Evolutionary conservation across 1,140 invertebrate species (phyloP).

Genomic region (Ostrea edulis): DNA sequence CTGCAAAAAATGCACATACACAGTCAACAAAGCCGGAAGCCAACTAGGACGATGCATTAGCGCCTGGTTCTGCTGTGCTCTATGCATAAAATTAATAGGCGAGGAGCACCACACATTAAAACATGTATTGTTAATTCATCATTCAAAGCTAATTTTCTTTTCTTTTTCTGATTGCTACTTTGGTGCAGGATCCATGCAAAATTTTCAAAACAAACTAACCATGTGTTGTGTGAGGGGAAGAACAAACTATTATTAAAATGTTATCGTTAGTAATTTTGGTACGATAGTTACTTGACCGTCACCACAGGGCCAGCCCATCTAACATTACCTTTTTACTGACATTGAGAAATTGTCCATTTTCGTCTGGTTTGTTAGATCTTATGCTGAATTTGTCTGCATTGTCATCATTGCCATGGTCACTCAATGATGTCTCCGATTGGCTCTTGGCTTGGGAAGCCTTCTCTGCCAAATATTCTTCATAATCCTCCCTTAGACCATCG

Average conservation of each 20-base stretch:
- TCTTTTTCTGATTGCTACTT: background rate
- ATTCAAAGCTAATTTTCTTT: slow-evolving; percentile 7
- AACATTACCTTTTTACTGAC: slow-evolving; percentile 44
- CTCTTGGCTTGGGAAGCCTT: slow-evolving; percentile 64
- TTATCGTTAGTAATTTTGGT: slow-evolving; percentile 13
- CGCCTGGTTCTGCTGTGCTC: background rate
- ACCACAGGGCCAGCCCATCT: background rate
- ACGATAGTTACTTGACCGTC: background rate
- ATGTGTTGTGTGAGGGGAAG: background rate
- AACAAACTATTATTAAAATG: slow-evolving; percentile 14
- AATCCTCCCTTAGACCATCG: slow-evolving; percentile 46
- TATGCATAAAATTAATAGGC: slow-evolving; percentile 10
- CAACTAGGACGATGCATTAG: background rate
- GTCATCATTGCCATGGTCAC: slow-evolving; percentile 45
- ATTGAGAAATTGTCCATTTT: slow-evolving; percentile 39
- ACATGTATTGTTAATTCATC: background rate
- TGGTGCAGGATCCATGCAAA: slow-evolving; percentile 12
- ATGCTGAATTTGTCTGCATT: slow-evolving; percentile 47
- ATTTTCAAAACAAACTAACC: background rate
- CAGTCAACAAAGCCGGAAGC: slow-evolving; percentile 13
- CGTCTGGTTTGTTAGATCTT: slow-evolving; percentile 55
- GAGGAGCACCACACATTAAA: slow-evolving; percentile 17
- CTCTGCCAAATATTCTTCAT: slow-evolving; percentile 49
- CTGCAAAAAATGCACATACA: slow-evolving; percentile 52
- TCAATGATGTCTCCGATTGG: slow-evolving; percentile 54